These are phyloP conservation scores for Drosophila sucinea DNA, from an alignment of 1,140 invertebrate genomes.

Conservation along the genomic window DNA sequence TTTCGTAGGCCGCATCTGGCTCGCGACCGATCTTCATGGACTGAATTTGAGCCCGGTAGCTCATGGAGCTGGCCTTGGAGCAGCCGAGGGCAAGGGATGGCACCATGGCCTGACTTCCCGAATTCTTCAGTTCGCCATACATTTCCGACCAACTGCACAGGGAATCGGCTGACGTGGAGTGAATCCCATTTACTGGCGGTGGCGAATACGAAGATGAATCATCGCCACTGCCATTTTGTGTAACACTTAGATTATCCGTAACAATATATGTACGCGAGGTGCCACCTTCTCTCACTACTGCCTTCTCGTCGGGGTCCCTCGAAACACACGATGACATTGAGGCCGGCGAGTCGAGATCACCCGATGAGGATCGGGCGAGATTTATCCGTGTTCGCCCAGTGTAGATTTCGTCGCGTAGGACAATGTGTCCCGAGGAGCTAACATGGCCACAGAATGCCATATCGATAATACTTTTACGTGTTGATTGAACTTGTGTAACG, in stretches of 20 bases:
- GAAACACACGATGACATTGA: not conserved
- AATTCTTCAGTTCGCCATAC: slow-evolving; percentile 31
- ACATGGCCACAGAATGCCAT: slow-evolving; percentile 53
- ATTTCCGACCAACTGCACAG: slow-evolving; percentile 29
- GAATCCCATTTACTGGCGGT: slow-evolving; percentile 8
- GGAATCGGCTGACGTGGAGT: slow-evolving; percentile 1
- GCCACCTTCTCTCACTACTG: not conserved
- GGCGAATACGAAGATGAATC: slow-evolving; percentile 16
- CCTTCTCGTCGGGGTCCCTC: not conserved
- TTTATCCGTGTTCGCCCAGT: slow-evolving; percentile 2
- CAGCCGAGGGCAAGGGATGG: slow-evolving; percentile 37
- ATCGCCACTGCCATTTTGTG: not conserved
- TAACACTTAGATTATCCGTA: not conserved
- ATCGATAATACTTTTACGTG: slow-evolving; percentile 4
- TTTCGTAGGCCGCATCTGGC: slow-evolving; percentile 46
- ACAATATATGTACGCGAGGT: slow-evolving; percentile 10
- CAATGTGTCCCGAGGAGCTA: slow-evolving; percentile 21
- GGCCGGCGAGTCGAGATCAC: not conserved
- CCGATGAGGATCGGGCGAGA: not conserved
- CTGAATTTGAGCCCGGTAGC: slow-evolving; percentile 26
- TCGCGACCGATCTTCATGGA: slow-evolving; percentile 44
- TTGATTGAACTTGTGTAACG: slow-evolving; percentile 16
- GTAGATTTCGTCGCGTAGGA: slow-evolving; percentile 38
- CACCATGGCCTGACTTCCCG: slow-evolving; percentile 20
- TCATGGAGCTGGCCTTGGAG: slow-evolving; percentile 28